Conservation (phyloP, 2,797 vertebrate genomes). For the Crenuchus spilurus region DNA sequence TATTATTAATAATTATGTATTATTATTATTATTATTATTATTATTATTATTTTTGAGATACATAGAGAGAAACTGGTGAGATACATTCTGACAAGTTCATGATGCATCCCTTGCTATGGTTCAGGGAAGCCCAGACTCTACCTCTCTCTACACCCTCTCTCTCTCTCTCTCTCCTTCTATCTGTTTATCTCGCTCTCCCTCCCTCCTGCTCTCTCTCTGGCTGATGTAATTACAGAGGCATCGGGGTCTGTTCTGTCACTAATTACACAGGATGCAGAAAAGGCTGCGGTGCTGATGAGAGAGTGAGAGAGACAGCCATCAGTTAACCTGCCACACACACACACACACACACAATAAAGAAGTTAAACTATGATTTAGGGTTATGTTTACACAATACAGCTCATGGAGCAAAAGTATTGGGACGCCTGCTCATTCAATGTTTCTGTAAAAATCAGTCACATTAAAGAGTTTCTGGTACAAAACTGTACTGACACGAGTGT, state of each 20-base stretch:
- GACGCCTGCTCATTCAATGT: too few species aligned
- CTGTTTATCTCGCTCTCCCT: not conserved
- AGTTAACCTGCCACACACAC: conserved; percentile 34
- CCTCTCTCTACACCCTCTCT: not conserved
- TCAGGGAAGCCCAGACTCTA: not conserved
- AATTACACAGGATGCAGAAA: conserved; percentile 46
- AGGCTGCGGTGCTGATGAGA: conserved; percentile 36
- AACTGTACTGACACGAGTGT: too few species aligned
- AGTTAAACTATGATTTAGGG: too few species aligned
- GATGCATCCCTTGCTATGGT: not conserved
- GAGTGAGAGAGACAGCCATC: conserved; percentile 53
- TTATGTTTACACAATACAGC: too few species aligned
- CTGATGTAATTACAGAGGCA: conserved; percentile 66
- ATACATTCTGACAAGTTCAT: conserved; percentile 20
- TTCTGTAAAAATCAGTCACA: too few species aligned
- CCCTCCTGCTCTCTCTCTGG: conserved; percentile 2
- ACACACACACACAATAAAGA: not conserved
- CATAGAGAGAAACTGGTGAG: not conserved
- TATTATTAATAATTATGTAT: too few species aligned
- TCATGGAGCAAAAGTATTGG: too few species aligned
- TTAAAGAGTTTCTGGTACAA: too few species aligned
- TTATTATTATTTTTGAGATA: too few species aligned
- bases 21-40: too few species aligned
- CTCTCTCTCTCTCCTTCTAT: not conserved
- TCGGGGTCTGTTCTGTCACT: conserved; percentile 15